Percentiles rank a stretch among this genome's conserved stretches.
phyloP scores from a whole-genome alignment of 2,797 vertebrate genomes.

The Erethizon dorsatum region DNA sequence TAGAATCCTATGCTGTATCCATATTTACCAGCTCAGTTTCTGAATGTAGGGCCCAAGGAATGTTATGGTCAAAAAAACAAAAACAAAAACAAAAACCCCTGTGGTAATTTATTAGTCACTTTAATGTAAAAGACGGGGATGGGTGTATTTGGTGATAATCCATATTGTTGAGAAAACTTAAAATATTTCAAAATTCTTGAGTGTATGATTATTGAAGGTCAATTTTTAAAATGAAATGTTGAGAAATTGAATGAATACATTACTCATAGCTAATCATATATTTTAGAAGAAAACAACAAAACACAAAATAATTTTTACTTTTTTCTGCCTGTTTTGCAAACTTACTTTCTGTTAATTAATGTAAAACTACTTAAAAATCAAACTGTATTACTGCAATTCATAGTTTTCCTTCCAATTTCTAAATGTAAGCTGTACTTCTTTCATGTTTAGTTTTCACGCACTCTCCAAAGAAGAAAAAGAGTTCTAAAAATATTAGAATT shows the following conservation, averaged over 20 bases:
- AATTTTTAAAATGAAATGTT: neutral
- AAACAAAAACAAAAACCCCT: neutral
- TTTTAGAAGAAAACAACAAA: conserved; percentile 57
- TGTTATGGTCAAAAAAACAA: neutral
- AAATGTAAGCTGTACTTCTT: neutral
- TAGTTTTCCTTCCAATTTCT: conserved; percentile 50
- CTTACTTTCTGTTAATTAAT: conserved; percentile 66
- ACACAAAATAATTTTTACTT: neutral
- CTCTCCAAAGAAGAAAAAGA: neutral
- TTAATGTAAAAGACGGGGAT: accelerated
- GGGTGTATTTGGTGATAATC: neutral
- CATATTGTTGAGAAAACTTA: neutral
- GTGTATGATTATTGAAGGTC: neutral
- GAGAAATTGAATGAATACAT: neutral
- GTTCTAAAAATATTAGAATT: conserved; percentile 37
- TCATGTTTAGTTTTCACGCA: conserved; percentile 64
- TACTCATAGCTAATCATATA: neutral
- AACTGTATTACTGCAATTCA: neutral
- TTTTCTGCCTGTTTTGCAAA: conserved; percentile 16
- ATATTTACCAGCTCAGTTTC: neutral
- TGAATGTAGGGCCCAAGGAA: neutral
- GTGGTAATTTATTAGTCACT: neutral
- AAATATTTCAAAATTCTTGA: neutral
- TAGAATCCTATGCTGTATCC: neutral
- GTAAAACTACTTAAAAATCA: neutral